Percentiles rank a stretch among this genome's conserved stretches.
phyloP scores from a whole-genome alignment of 2,113 vertebrate species.

The Triplophysa tibetana region DNA sequence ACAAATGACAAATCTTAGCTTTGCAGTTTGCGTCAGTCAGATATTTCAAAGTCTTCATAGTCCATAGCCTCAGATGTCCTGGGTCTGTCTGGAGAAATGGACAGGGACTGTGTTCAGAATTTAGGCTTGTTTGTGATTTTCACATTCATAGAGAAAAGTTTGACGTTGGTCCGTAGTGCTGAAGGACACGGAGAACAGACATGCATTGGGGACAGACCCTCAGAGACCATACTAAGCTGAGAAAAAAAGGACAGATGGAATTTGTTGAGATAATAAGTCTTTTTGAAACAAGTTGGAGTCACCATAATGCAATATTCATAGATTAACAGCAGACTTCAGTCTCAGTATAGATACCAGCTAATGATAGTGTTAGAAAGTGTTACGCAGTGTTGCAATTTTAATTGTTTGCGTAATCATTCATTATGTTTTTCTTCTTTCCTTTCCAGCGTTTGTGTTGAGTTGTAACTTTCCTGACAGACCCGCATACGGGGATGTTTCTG shows the following conservation, averaged over 20 bases:
- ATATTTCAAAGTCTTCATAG: background rate
- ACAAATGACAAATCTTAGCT: background rate
- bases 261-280: constrained; percentile 27
- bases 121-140: constrained; percentile 52
- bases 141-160: constrained; percentile 23
- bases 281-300: constrained; percentile 23
- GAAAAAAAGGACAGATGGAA: constrained; percentile 33
- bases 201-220: constrained; percentile 36
- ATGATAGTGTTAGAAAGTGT: constrained; percentile 12
- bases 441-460: constrained; percentile 86
- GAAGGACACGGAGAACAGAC: constrained; percentile 24
- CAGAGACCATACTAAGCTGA: constrained; percentile 23
- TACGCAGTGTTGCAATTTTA: constrained; percentile 6
- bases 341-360: background rate
- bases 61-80: no score
- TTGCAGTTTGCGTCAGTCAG: background rate
- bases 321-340: constrained; percentile 5
- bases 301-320: constrained; percentile 17
- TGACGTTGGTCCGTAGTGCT: background rate
- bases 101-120: constrained; percentile 49
- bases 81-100: constrained; percentile 48
- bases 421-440: background rate
- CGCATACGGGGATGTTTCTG: constrained; percentile 82
- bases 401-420: constrained; percentile 18
- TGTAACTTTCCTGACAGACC: constrained; percentile 85